phyloP scores from a whole-genome alignment of 2,888 invertebrate species.

The Synanthedon tipuliformis region DNA sequence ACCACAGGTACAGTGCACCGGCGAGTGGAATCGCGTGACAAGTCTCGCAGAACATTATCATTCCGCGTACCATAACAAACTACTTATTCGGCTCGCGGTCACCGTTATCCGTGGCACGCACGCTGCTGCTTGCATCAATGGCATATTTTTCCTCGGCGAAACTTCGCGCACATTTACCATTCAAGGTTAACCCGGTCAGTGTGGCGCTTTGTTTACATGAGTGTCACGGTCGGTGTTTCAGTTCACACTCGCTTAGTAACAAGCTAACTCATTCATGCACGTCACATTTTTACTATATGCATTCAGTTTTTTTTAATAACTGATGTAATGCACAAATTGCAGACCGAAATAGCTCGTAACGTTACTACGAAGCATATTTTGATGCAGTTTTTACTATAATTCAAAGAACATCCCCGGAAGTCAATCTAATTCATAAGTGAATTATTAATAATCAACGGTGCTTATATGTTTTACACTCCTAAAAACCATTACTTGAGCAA shows the following conservation, averaged over 20 bases:
- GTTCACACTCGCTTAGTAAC: conserved; percentile 2
- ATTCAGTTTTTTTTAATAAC: too few relatives aligned
- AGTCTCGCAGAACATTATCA: conserved; percentile 58
- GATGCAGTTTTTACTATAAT: too few relatives aligned
- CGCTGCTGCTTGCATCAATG: conserved; percentile 57
- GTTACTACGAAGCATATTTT: too few relatives aligned
- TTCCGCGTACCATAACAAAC: conserved; percentile 63
- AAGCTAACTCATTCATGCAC: background rate
- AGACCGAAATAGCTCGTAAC: too few relatives aligned
- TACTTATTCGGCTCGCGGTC: conserved; percentile 63
- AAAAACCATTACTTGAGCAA: too few relatives aligned
- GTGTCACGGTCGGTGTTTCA: conserved; percentile 21
- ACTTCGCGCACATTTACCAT: conserved; percentile 62
- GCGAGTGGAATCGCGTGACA: conserved; percentile 45
- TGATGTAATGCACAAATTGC: too few relatives aligned
- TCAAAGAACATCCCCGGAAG: too few relatives aligned
- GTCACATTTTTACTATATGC: background rate
- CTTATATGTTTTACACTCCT: too few relatives aligned
- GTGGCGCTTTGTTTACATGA: conserved; percentile 57
- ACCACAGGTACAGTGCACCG: conserved; percentile 8
- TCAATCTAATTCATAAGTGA: too few relatives aligned
- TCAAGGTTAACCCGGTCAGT: conserved; percentile 67
- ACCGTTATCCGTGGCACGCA: conserved; percentile 66
- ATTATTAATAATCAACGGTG: too few relatives aligned
- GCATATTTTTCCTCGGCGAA: conserved; percentile 65